Evolutionary conservation across 37 sponge, comb jelly and placozoan genomes (phyloP).

Genomic region (Ephydatia muelleri): DNA sequence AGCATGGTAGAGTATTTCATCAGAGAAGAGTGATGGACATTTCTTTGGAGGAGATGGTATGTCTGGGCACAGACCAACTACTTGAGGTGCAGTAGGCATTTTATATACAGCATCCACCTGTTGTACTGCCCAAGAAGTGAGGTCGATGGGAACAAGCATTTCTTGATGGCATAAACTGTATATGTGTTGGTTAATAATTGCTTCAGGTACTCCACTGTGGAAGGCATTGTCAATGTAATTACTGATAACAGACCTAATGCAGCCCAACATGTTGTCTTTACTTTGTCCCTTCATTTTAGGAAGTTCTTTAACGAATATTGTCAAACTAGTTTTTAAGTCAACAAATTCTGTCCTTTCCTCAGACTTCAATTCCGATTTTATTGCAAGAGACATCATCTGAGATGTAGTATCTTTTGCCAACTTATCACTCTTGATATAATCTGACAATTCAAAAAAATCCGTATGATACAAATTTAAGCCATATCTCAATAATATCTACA

Average conservation of each 20-base stretch:
- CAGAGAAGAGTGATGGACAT: conserved; percentile 36
- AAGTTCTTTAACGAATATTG: too few species aligned
- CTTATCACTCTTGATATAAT: too few species aligned
- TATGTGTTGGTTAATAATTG: not conserved
- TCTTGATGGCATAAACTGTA: not conserved
- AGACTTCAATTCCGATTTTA: too few species aligned
- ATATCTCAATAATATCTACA: too few species aligned
- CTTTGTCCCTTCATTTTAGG: too few species aligned
- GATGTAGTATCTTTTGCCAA: too few species aligned
- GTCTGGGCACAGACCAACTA: not conserved
- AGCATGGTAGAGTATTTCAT: conserved; percentile 63
- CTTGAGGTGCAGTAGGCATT: not conserved
- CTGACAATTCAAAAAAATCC: too few species aligned
- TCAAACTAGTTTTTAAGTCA: too few species aligned
- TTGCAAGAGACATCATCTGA: too few species aligned
- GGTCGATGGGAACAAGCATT: not conserved
- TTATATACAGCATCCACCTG: not conserved
- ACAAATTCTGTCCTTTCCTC: too few species aligned
- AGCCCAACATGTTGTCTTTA: not conserved
- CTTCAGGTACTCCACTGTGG: not conserved
- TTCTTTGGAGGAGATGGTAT: not conserved
- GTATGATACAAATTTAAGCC: too few species aligned
- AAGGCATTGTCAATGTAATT: conserved; percentile 13
- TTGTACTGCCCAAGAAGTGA: conserved; percentile 15
- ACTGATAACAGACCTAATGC: conserved; percentile 4